Evolutionary conservation across 1,140 invertebrate species (phyloP), one percentile per base, ranked within the genome.

Genomic region (Contarinia nasturtii): DNA sequence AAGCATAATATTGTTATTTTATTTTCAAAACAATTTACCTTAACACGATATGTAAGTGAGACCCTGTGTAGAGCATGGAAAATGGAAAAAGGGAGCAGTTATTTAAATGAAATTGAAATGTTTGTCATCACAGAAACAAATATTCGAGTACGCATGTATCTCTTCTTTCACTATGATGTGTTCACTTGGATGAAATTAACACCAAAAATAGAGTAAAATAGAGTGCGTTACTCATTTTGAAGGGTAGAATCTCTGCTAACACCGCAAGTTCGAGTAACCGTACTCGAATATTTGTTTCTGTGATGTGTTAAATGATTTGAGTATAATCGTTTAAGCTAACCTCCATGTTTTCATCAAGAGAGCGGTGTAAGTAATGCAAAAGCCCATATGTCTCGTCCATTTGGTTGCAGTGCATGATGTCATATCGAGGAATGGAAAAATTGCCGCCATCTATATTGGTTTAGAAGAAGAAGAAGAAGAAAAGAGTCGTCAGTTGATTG

Each of bases 271-370:
- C n/a, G n/a, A n/a, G n/a, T n/a, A n/a, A n/a, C n/a, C n/a, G n/a
- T n/a, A n/a, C n/a, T n/a, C n/a, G n/a, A n/a, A n/a, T n/a, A n/a
- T n/a, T n/a, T n/a, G 27, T 27, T 27, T 27, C 27, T 27, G 45
- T 48, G 7, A 46, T 46, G 11, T 22, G 42, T 15, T 33, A 33
- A 34, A n/a, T 22, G 27, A 12, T 43, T 17, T 12, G 8, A 38
- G 2, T 27, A 10, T 5, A 27, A 5, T 27, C 27, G 27, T 27
- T 27, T 27, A 10, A 5, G 27, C 4, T 10, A 27, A 85, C 86
- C 86, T 76, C 86, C 87, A 92, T 4, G 88, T 90, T 67, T 93
- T 93, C 77, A 93, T 85, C 2, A 92, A 70, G 22, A 93, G 65
- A 2, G 88, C 86, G 10, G 86, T 90, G 60, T 91, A 92, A 10